phyloP scores from a whole-genome alignment of 2,888 invertebrate genomes.

The Agapostemon virescens region DNA sequence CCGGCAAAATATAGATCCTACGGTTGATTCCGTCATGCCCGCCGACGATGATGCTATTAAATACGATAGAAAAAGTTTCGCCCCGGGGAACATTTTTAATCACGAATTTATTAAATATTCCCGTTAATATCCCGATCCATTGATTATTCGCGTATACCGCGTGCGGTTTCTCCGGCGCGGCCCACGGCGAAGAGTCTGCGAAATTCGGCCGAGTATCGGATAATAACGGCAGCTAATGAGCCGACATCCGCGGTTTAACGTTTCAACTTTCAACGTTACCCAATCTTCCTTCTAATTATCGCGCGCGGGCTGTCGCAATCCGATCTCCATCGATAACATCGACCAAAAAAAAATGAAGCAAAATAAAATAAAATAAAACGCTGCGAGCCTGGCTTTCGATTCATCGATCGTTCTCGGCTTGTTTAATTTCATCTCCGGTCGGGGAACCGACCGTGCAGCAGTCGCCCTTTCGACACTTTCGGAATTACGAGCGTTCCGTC shows the following conservation, averaged over 20 bases:
- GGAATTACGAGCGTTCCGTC: constrained; percentile 9
- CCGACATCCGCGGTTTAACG: constrained; percentile 28
- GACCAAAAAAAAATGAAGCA: no score
- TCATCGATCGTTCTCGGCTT: neutral
- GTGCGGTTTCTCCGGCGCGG: constrained; percentile 5
- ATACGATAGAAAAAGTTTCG: constrained; percentile 42
- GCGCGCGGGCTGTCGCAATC: constrained; percentile 24
- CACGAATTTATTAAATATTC: constrained; percentile 39
- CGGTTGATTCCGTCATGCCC: constrained; percentile 32
- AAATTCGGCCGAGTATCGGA: neutral
- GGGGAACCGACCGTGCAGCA: neutral
- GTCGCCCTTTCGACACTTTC: constrained; percentile 8
- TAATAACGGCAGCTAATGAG: constrained; percentile 29
- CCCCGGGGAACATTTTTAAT: constrained; percentile 17
- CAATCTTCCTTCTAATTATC: constrained; percentile 23
- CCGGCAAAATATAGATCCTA: constrained; percentile 32
- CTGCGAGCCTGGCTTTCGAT: neutral
- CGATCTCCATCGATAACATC: constrained; percentile 25
- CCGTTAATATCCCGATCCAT: constrained; percentile 25
- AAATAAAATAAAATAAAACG: no score
- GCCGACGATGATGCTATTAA: constrained; percentile 26
- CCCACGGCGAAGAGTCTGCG: neutral
- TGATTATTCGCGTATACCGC: constrained; percentile 17
- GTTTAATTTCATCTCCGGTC: neutral
- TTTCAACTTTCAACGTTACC: constrained; percentile 27